A percentile compares a stretch with the other conserved stretches of the same genome.
Conservation (phyloP, 2,113 vertebrate species). For the Corvus moneduloides region DNA sequence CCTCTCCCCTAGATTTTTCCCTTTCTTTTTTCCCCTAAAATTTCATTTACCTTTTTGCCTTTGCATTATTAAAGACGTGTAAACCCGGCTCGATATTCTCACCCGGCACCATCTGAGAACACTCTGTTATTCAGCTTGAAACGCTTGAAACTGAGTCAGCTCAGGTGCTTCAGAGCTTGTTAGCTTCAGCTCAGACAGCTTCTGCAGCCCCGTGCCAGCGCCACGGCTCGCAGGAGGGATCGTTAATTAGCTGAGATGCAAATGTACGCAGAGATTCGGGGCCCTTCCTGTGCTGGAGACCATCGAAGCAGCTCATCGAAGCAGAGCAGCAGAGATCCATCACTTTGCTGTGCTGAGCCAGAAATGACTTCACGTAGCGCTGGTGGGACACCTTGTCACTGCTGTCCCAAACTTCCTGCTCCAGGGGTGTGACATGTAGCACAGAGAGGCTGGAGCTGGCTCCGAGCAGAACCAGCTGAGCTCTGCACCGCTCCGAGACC, state of each 20-base stretch:
- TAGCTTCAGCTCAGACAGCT: not conserved
- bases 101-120: not conserved
- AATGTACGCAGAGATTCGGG: not conserved
- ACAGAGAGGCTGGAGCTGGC: not conserved
- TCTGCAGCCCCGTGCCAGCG: not conserved
- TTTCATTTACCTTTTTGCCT: not conserved
- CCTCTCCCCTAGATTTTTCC: not conserved
- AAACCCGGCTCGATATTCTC: not conserved
- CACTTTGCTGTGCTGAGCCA: not conserved
- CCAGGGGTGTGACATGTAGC: not conserved
- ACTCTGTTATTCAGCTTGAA: not conserved
- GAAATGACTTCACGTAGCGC: not conserved
- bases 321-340: not conserved
- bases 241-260: not conserved
- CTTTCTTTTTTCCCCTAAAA: not conserved
- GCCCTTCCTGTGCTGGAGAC: not conserved
- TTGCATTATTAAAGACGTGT: not conserved
- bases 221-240: not conserved
- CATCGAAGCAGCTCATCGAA: not conserved
- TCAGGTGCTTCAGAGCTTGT: constrained; percentile 15
- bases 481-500: not conserved
- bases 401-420: not conserved
- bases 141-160: not conserved
- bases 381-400: not conserved
- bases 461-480: not conserved